Conservation (phyloP, 2,797 vertebrate species). For the Bovichtus variegatus region DNA sequence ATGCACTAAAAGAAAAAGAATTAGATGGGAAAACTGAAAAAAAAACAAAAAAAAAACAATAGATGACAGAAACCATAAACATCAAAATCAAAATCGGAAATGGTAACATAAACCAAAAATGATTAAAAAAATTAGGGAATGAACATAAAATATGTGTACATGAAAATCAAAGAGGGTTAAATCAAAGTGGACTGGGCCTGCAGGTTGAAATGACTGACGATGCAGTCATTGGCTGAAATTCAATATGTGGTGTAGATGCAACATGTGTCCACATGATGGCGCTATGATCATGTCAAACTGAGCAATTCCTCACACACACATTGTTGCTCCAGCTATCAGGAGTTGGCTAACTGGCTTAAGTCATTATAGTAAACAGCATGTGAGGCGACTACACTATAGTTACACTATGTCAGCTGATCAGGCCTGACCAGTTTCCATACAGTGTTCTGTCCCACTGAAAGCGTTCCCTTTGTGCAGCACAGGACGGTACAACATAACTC, state of each 20-base stretch:
- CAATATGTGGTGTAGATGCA: constrained; percentile 17
- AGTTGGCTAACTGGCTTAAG: too few relatives aligned
- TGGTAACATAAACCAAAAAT: constrained; percentile 19
- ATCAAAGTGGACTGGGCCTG: background rate
- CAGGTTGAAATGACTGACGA: background rate
- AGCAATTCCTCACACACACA: background rate
- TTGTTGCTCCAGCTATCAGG: too few relatives aligned
- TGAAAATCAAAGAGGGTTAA: background rate
- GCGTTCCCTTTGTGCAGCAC: too few relatives aligned
- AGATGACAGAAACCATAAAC: constrained; percentile 60
- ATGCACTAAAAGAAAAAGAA: constrained; percentile 80
- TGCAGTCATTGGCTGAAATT: background rate
- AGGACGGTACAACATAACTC: too few relatives aligned
- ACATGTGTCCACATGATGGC: constrained; percentile 46
- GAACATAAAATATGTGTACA: background rate
- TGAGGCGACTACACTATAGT: too few relatives aligned
- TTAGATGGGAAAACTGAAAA: constrained; percentile 61
- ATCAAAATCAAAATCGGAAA: constrained; percentile 35
- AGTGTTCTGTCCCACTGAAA: background rate
- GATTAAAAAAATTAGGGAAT: background rate
- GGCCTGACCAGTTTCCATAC: background rate
- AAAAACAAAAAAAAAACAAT: constrained; percentile 48
- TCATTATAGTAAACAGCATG: background rate
- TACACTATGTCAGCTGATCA: background rate
- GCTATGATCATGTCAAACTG: background rate